These are phyloP conservation scores for Rhizoglyphus robini DNA, from an alignment of 1,140 invertebrate species.

Conservation along the genomic window DNA sequence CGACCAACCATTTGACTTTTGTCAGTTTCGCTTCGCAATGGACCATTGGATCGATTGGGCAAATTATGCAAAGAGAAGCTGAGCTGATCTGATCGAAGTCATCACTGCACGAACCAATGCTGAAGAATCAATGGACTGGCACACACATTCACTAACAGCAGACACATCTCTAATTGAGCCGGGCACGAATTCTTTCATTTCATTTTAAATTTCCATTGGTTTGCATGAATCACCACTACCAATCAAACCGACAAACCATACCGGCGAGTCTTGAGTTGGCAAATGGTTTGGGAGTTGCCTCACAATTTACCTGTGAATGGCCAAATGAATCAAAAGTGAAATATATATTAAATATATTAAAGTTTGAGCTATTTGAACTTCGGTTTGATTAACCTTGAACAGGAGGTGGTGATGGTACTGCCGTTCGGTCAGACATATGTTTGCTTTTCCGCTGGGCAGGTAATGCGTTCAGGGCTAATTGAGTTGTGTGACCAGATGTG, in stretches of 20 bases:
- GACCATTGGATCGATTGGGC: neutral
- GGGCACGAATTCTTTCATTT: neutral
- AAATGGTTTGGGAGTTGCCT: conserved; percentile 8
- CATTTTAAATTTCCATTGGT: neutral
- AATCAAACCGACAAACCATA: neutral
- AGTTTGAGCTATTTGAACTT: neutral
- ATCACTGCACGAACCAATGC: too few relatives aligned
- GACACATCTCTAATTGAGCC: neutral
- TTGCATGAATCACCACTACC: neutral
- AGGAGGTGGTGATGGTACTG: neutral
- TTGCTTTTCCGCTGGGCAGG: neutral
- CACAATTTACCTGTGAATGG: neutral
- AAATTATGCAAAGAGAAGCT: neutral
- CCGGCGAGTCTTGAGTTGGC: neutral
- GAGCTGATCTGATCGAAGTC: neutral
- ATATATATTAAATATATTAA: too few relatives aligned
- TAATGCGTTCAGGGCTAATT: neutral
- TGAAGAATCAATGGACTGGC: too few relatives aligned
- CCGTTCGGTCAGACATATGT: neutral
- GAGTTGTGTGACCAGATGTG: neutral
- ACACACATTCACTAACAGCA: neutral
- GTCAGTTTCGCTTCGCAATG: too few relatives aligned
- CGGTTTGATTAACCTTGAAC: neutral
- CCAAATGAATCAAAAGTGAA: neutral
- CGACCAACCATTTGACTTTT: neutral